Evolutionary conservation across 2,888 invertebrate species (phyloP), one percentile per base, ranked within the genome.

Genomic region (Ceriagrion tenellum): DNA sequence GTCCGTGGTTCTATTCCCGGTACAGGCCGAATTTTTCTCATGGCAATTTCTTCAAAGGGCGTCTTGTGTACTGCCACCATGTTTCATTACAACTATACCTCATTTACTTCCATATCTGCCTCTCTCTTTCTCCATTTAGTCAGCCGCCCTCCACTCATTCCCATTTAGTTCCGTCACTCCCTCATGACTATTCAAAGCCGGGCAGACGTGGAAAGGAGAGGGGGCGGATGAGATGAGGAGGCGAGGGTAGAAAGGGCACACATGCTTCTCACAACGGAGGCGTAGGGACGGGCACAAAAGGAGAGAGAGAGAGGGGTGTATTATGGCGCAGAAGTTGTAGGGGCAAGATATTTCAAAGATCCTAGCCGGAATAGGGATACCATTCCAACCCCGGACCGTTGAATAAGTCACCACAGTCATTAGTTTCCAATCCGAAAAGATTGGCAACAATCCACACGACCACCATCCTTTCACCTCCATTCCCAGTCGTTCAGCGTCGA

Each of bases 181-280:
- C 81, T 81, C 81, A 81, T 81, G 81, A 81, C 81, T 81, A 81
- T 81, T 81, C 81, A 81, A 35, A 35, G 81, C 81, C 1, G 35
- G 18, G 81, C 35, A 81, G 81, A 81, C 81, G 81, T 69, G 81
- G 13, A 81, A 81, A 35, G 81, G 2, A 16, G 10, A 35, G 13
- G 35, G 16, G 35, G 69, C 30, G 13, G 81, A 81, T 6, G 69
- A 69, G 69, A 16, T 59, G 59, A 16, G 12, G 8, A 47, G 2
- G 2, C 3, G 59, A 16, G 59, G n/a, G 69, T 26, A 12, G 69
- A 69, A 69, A 69, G 16, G 35, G 81, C 35, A 35, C 81, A 69
- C 69, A 23, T 59, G 59, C 69, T 69, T n/a, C 69, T 20, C 69
- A 1, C n/a, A 69, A 26, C 26, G 26, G 23, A 16, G 30, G 35